phyloP scores from a whole-genome alignment of 2,797 vertebrate species.

The Ptychadena robeensis region DNA sequence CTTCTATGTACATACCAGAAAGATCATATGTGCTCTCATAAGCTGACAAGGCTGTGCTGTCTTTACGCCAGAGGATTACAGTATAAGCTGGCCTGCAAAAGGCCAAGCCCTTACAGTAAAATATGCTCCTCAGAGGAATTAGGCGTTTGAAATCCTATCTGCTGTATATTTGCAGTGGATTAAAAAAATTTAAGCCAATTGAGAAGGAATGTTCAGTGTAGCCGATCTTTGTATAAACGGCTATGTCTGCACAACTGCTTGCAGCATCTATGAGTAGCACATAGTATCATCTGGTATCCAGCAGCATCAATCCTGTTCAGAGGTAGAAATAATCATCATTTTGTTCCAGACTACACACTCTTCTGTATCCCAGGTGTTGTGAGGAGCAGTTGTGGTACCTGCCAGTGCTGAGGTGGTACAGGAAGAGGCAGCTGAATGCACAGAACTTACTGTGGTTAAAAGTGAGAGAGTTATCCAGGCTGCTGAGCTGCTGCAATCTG shows the following conservation, averaged over 20 bases:
- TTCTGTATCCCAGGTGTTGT: constrained; percentile 39
- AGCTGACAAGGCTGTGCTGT: not conserved
- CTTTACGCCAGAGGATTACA: not conserved
- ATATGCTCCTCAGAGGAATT: not conserved
- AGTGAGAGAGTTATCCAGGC: constrained; percentile 93
- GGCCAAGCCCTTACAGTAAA: not conserved
- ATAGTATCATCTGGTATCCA: constrained; percentile 66
- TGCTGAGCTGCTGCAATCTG: constrained; percentile 94
- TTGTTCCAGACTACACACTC: constrained; percentile 1
- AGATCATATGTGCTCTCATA: constrained; percentile 69
- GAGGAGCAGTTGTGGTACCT: constrained; percentile 60
- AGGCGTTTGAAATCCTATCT: not conserved
- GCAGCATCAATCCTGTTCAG: constrained; percentile 57
- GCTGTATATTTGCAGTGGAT: not conserved
- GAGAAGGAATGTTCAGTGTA: not conserved
- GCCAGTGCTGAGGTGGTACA: constrained; percentile 71
- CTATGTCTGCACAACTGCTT: constrained; percentile 19
- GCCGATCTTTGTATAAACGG: not conserved
- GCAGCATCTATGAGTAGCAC: constrained; percentile 66
- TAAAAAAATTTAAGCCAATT: not conserved
- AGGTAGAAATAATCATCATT: constrained; percentile 56
- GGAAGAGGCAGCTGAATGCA: constrained; percentile 73
- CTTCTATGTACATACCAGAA: constrained; percentile 47
- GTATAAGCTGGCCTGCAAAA: not conserved
- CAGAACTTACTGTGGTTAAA: constrained; percentile 96